Conservation (phyloP, 2,888 invertebrate genomes). For the Keiferia lycopersicella region DNA sequence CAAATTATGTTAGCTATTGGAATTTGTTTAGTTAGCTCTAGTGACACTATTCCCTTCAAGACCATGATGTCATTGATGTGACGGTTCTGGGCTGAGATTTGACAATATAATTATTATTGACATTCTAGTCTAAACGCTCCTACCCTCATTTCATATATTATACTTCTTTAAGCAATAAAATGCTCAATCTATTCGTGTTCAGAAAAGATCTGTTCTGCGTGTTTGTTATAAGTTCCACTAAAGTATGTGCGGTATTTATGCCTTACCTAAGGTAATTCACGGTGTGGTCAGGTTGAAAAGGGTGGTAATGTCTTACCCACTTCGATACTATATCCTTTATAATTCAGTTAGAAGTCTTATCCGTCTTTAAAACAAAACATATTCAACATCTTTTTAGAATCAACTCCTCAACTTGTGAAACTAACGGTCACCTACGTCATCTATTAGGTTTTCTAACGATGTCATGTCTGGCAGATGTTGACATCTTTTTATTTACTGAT, state of each 20-base stretch:
- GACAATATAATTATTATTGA: neutral
- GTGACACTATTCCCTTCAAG: constrained; percentile 4
- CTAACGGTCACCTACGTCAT: neutral
- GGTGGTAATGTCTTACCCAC: too few species aligned
- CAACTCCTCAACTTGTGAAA: neutral
- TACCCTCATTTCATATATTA: neutral
- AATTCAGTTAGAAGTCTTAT: too few species aligned
- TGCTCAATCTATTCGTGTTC: too few species aligned
- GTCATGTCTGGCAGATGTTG: neutral
- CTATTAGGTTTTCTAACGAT: neutral
- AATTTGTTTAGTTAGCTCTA: constrained; percentile 19
- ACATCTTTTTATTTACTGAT: constrained; percentile 11
- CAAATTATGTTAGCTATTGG: constrained; percentile 5
- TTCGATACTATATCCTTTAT: too few species aligned
- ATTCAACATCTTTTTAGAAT: too few species aligned
- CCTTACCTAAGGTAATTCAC: too few species aligned
- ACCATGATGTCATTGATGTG: constrained; percentile 19
- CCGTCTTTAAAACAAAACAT: too few species aligned
- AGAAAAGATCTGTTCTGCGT: too few species aligned
- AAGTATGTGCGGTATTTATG: too few species aligned
- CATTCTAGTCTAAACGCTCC: neutral
- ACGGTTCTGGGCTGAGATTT: neutral
- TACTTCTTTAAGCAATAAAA: too few species aligned
- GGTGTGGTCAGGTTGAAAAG: too few species aligned
- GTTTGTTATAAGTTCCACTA: too few species aligned